Evolutionary conservation across 2,888 invertebrate genomes (phyloP).

Genomic region (Tryphoninae sp.): DNA sequence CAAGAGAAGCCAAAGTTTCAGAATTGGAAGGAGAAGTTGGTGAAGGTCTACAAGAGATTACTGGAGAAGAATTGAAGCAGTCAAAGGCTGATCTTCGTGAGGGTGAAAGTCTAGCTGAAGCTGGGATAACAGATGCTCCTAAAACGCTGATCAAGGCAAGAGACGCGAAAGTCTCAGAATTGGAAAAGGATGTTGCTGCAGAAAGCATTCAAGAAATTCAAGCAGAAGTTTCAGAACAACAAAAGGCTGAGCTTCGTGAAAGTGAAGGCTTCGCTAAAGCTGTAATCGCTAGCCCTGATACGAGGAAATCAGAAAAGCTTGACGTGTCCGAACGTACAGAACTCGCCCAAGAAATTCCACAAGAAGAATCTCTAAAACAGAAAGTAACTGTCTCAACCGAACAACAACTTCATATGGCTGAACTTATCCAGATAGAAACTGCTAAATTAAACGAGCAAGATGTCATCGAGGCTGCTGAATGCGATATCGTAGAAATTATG

Average conservation of each 20-base stretch:
- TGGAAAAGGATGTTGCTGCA: slow-evolving; percentile 32
- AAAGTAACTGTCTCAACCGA: slow-evolving; percentile 19
- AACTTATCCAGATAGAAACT: slow-evolving; percentile 51
- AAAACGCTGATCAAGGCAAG: slow-evolving; percentile 39
- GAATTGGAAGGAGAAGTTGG: slow-evolving; percentile 58
- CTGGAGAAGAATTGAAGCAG: slow-evolving; percentile 26
- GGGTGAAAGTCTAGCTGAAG: slow-evolving; percentile 29
- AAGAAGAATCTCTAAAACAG: background rate
- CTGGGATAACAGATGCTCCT: slow-evolving; percentile 10
- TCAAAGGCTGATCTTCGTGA: slow-evolving; percentile 21
- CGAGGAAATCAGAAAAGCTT: background rate
- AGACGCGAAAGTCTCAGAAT: slow-evolving; percentile 4
- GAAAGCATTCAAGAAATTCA: slow-evolving; percentile 23
- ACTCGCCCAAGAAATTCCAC: slow-evolving; percentile 17
- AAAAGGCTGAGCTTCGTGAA: slow-evolving; percentile 17
- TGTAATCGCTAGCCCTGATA: background rate
- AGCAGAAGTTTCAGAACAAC: slow-evolving; percentile 12
- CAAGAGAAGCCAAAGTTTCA: slow-evolving; percentile 66
- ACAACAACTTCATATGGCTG: slow-evolving; percentile 34
- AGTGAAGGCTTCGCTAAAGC: slow-evolving; percentile 20
- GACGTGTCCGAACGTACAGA: background rate
- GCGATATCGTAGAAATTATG: slow-evolving; percentile 46
- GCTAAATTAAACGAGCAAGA: slow-evolving; percentile 34
- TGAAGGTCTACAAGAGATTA: slow-evolving; percentile 46
- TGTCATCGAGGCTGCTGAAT: slow-evolving; percentile 30